These are phyloP conservation scores for Drosophila sp. DNA, from an alignment of 1,140 invertebrate genomes.

Conservation along the genomic window DNA sequence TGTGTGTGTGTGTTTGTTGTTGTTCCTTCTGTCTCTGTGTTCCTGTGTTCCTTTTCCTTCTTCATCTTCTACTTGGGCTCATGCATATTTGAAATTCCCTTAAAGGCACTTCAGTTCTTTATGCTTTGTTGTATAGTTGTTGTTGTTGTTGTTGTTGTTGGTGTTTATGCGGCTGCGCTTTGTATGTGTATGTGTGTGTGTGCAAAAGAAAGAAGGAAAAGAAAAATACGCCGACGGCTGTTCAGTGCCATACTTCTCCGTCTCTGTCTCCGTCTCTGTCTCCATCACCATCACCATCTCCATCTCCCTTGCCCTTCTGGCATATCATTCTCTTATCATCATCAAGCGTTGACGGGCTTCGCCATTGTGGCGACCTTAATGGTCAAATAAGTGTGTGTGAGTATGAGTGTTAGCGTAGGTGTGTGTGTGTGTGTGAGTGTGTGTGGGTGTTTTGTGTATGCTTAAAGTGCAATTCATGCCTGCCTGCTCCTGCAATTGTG, in stretches of 20 bases:
- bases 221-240: slow-evolving; percentile 46
- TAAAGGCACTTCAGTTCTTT: slow-evolving; percentile 78
- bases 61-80: slow-evolving; percentile 59
- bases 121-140: slow-evolving; percentile 42
- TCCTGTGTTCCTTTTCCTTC: slow-evolving; percentile 15
- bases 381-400: slow-evolving; percentile 56
- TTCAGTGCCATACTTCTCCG: slow-evolving; percentile 39
- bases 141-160: slow-evolving; percentile 34
- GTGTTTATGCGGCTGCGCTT: slow-evolving; percentile 39
- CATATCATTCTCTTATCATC: slow-evolving; percentile 56
- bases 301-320: not conserved
- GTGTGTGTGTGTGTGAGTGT: slow-evolving; percentile 10
- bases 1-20: not conserved
- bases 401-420: slow-evolving; percentile 20
- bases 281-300: not conserved
- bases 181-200: slow-evolving; percentile 12
- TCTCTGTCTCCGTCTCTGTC: slow-evolving; percentile 8
- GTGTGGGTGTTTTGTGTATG: slow-evolving; percentile 41
- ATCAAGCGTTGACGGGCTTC: slow-evolving; percentile 70
- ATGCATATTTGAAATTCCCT: slow-evolving; percentile 81
- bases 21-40: not conserved
- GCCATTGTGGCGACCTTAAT: slow-evolving; percentile 76
- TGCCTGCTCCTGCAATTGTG: slow-evolving; percentile 65
- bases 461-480: slow-evolving; percentile 79
- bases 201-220: slow-evolving; percentile 2